Conservation (phyloP, 2,113 vertebrate genomes). For the Daubentonia madagascariensis region DNA sequence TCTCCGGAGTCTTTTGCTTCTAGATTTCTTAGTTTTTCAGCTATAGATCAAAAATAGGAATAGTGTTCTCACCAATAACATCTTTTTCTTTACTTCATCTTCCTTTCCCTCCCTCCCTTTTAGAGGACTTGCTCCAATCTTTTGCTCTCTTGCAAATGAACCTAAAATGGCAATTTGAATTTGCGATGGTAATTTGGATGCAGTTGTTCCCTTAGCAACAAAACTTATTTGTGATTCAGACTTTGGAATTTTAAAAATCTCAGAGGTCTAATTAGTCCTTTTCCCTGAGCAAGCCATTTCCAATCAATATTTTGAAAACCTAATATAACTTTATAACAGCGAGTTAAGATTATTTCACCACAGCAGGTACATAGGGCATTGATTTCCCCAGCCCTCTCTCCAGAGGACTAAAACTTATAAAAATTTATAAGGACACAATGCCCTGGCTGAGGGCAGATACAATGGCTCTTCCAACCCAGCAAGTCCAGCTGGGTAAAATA, state of each 20-base stretch:
- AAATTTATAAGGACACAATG: background rate
- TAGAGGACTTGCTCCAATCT: background rate
- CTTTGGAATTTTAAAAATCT: background rate
- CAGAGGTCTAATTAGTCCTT: background rate
- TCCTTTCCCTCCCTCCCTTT: background rate
- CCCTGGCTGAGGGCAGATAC: background rate
- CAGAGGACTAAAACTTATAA: background rate
- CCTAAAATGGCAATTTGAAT: background rate
- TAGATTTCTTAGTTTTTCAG: background rate
- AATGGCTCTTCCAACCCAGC: background rate
- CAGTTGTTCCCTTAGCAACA: background rate
- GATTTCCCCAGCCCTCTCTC: background rate
- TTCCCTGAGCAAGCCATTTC: background rate
- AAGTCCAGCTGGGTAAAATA: background rate
- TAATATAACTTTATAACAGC: background rate
- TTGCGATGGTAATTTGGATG: background rate
- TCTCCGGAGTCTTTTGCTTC: background rate
- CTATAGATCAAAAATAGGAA: background rate
- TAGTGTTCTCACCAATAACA: background rate
- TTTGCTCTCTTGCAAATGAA: background rate
- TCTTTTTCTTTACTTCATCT: background rate
- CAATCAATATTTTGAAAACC: slow-evolving; percentile 19
- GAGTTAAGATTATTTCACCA: background rate
- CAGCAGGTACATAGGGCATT: background rate
- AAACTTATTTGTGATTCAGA: background rate